Evolutionary conservation across 2,113 vertebrate genomes (phyloP), one percentile per base, ranked within the genome.

Genomic region (Syrmaticus mikado): DNA sequence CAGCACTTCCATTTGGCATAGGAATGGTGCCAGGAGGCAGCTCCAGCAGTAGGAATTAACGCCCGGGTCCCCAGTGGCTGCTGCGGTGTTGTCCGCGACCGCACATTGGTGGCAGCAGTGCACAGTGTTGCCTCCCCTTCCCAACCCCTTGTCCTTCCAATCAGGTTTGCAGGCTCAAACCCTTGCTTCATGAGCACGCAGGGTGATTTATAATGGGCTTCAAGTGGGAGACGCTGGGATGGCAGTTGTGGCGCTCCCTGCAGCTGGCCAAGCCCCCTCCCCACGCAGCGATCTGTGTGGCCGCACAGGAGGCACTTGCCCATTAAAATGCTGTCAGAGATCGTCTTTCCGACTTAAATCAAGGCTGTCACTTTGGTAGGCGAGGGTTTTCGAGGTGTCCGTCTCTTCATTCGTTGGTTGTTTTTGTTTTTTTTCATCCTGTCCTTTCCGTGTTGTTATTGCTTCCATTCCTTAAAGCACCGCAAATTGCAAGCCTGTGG

Each of bases 141-240:
- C 27, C 82, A 55, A 60, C 19, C 20, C 30, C 40, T 74, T 38
- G 28, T 6, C 87, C 82, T 95, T 87, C 71, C 64, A 62, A 9
- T 22, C 0, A 3, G 13, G 22, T 76, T 85, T 89, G 60, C 79
- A 50, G 10, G 67, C 60, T 79, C 78, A n/a, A 46, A 67, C 68
- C 50, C 87, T 66, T 66, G 70, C 60, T 89, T 30, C 9, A 28
- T 53, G 52, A 53, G 27, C 52, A 53, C 27, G 15, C 52, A 82
- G 84, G 45, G 80, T 96, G 87, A 95, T 95, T 95, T 96, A 94
- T 94, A 61, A 90, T 43, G 78, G 89, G 21, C 77, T 87, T 70
- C 27, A n/a, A 48, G 92, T 75, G 89, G 70, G 38, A 93, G 84
- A 77, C 62, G 52, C 1, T 1, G 65, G 95, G 81, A 84, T 79